Evolutionary conservation across 2,888 invertebrate genomes (phyloP), one percentile per base, ranked within the genome.

Genomic region (Trachelus stipa): DNA sequence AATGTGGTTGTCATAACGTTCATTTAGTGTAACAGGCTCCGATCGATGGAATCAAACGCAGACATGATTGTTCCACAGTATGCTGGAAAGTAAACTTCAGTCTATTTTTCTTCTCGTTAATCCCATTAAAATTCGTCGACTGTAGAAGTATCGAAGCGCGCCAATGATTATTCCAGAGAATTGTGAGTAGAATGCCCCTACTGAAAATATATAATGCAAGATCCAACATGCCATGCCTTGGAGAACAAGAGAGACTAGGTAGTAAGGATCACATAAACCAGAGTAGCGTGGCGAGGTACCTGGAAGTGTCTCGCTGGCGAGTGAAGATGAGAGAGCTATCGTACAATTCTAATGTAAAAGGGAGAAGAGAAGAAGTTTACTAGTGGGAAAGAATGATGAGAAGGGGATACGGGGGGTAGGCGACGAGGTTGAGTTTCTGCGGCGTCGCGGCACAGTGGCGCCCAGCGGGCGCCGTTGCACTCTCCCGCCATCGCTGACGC

Each of bases 381-480:
- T 23, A 23, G 56, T 56, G 23, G 23, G 2, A 9, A 56, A 56
- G 56, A 56, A 56, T 56, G 9, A 9, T 0, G 56, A 23, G 56
- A 56, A 56, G 56, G 56, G 56, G 23, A 56, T 56, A 56, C 9
- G 56, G 23, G 12, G 35, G 56, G 23, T 3, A 15, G 56, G 56
- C 82, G 77, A 76, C 77, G 84, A 84, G 83, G 84, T 85, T 83
- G 80, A 85, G 83, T 85, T 85, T 81, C 84, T 81, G 81, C 80
- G 83, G 81, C 84, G 87, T 81, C 85, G 87, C 90, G 90, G 90
- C 90, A 88, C 83, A 78, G 84, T 88, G 90, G 90, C 90, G 90
- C 90, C 90, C 87, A 82, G 79, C 83, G 86, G 87, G 85, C 88
- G 88, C 88, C 88, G 87, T 84, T 85, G 85, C 85, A 83, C 86